Base-by-base conservation (phyloP, 2,888 invertebrate species). In the Mesoligia furuncula region DNA sequence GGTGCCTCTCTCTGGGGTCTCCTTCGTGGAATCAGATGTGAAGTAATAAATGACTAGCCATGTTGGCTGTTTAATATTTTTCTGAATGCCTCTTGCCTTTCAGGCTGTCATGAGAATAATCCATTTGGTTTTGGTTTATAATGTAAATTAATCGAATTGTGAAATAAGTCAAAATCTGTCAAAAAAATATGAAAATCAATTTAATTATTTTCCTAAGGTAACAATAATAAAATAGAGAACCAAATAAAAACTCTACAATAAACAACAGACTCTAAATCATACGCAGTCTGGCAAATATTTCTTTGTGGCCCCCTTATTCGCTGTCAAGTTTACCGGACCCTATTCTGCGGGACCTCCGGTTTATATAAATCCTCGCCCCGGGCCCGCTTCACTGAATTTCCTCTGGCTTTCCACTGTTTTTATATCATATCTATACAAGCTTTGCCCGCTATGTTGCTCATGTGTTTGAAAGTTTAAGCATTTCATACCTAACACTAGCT, bases 331-430 rank as follows among this genome's bases (percentile, higher is more conserved):
- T 61, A 78, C 85, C 89, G 73, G 73, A 73, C 77, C 62, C 71
- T 76, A 77, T 79, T 81, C 80, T 66, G 75, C 75, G 65, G 78
- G 84, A 84, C 79, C 84, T 86, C 86, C 88, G 88, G 89, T 90
- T 91, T 91, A 90, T 91, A 90, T 81, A 91, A 92, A 91, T 89
- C 90, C 88, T 79, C 86, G 80, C 80, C 83, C 84, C 67, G 73
- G 77, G 85, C 87, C 78, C 87, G 89, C 88, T 87, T 81, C 89
- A 88, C 90, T 90, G 90, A 87, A 88, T 88, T 90, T 89, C 87
- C 90, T 87, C 81, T 85, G 87, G 85, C 81, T 90, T 92, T 89
- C 88, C 85, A 83, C 85, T 90, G 86, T 92, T 91, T 91, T 90
- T 85, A 80, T 85, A 84, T 90, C 88, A 84, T 90, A 89, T 90